phyloP scores from a whole-genome alignment of 2,888 invertebrate species.

The Abrostola tripartita region DNA sequence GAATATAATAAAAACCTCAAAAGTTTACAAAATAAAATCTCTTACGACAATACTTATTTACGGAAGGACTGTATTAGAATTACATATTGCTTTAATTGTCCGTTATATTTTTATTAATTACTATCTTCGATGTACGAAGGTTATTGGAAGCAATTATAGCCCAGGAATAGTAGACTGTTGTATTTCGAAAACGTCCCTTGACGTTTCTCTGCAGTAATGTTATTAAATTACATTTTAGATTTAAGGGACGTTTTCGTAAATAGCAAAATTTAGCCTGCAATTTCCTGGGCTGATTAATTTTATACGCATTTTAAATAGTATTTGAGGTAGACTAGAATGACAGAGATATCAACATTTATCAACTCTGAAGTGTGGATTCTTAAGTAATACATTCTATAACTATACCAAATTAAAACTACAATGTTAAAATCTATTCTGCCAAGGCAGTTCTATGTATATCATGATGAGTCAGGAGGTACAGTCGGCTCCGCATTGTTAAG shows the following conservation, averaged over 20 bases:
- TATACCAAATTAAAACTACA: not conserved
- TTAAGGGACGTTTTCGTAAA: not conserved
- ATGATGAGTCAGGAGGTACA: constrained; percentile 11
- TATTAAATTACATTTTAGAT: not conserved
- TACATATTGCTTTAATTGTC: too few species aligned
- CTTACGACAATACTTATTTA: too few species aligned
- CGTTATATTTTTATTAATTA: too few species aligned
- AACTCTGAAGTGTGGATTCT: not conserved
- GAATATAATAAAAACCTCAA: too few species aligned
- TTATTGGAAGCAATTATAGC: not conserved
- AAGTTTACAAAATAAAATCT: too few species aligned
- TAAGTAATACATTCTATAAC: not conserved
- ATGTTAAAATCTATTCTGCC: not conserved
- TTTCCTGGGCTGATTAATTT: constrained; percentile 2
- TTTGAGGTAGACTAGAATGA: constrained; percentile 3
- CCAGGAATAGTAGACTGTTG: not conserved
- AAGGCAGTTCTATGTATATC: not conserved
- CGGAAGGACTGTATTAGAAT: too few species aligned
- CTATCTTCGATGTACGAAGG: too few species aligned
- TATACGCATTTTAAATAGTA: not conserved
- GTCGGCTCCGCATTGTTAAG: not conserved
- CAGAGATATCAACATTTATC: not conserved
- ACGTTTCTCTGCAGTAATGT: not conserved
- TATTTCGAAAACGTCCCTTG: not conserved
- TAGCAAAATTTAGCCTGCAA: not conserved